These are phyloP conservation scores for Corticium candelabrum DNA, from an alignment of 37 sponge, comb jelly and placozoan genomes.

Conservation along the genomic window DNA sequence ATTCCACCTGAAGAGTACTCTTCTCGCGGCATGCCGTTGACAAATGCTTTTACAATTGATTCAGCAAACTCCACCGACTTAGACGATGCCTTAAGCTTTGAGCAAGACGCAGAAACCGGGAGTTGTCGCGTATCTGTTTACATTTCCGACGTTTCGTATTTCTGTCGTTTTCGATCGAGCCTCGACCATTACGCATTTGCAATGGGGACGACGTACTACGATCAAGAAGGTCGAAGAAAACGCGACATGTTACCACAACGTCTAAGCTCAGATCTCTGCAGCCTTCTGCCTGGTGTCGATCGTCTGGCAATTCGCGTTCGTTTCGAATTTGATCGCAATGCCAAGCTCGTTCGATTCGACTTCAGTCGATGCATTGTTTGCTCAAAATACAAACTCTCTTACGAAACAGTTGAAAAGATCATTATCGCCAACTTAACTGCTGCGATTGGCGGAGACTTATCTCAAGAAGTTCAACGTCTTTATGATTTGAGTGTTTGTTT, in stretches of 20 bases:
- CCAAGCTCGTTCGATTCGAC: background rate
- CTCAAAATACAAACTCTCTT: background rate
- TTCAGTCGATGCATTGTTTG: background rate
- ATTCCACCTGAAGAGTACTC: too few species aligned
- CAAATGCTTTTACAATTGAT: conserved; percentile 1
- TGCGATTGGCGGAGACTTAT: background rate
- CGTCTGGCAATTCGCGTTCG: background rate
- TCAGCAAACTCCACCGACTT: background rate
- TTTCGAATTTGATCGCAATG: background rate
- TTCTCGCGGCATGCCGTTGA: too few species aligned
- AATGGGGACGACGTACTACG: background rate
- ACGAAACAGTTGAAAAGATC: background rate
- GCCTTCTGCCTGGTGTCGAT: background rate
- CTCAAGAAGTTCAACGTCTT: background rate
- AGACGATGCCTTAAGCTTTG: background rate
- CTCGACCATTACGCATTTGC: background rate
- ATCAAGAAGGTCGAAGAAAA: background rate
- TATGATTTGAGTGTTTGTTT: background rate
- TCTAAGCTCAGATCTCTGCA: background rate
- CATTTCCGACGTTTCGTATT: background rate
- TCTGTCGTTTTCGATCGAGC: too few species aligned
- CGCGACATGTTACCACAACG: background rate
- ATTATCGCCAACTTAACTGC: background rate
- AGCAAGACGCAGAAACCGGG: background rate
- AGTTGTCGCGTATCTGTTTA: background rate